phyloP scores from a whole-genome alignment of 2,888 invertebrate genomes.

The Leucoma salicis region DNA sequence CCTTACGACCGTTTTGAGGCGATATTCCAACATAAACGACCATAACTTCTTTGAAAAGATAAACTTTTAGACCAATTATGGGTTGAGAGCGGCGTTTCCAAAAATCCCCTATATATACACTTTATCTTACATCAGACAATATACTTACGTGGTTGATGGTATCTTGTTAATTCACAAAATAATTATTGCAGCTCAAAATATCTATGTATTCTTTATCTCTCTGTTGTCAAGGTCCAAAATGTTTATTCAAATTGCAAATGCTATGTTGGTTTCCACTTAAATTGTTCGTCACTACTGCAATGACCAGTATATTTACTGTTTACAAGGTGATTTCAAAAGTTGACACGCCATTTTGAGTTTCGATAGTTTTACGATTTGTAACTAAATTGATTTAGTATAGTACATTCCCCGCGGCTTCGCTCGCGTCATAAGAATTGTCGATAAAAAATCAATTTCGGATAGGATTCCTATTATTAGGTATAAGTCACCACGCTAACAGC shows the following conservation, averaged over 20 bases:
- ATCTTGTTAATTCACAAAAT: constrained; percentile 53
- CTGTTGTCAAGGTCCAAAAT: constrained; percentile 2
- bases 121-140: constrained; percentile 69
- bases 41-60: constrained; percentile 75
- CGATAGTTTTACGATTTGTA: constrained; percentile 39
- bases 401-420: too few species aligned
- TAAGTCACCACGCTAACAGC: too few species aligned
- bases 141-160: constrained; percentile 67
- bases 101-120: constrained; percentile 62
- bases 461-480: too few species aligned
- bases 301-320: constrained; percentile 58
- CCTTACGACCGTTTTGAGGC: constrained; percentile 52
- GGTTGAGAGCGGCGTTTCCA: constrained; percentile 69
- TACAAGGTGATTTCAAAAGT: constrained; percentile 68
- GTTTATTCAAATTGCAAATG: background rate
- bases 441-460: too few species aligned
- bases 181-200: constrained; percentile 1
- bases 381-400: constrained; percentile 17
- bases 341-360: constrained; percentile 60
- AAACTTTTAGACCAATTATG: constrained; percentile 73
- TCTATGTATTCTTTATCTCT: background rate
- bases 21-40: constrained; percentile 62
- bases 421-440: too few species aligned
- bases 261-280: constrained; percentile 45
- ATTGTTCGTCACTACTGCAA: constrained; percentile 68